A percentile compares a stretch with the other conserved stretches of the same genome.
Conservation (phyloP, 2,888 invertebrate genomes). For the Mesoligia furuncula region DNA sequence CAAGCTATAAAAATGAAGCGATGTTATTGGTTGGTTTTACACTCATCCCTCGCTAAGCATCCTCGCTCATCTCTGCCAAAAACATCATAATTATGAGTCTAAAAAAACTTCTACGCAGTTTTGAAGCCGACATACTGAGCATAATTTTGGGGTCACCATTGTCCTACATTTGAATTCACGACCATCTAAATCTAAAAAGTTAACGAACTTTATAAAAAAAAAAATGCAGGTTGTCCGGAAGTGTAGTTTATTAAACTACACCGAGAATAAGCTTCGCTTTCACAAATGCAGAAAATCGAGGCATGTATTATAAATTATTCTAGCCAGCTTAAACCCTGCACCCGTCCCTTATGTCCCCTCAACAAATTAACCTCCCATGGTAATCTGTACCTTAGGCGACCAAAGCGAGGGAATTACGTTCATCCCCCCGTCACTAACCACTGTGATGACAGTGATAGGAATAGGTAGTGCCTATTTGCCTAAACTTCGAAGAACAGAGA, state of each 20-base stretch:
- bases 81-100: neutral
- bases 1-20: too few relatives aligned
- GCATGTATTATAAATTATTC: slow-evolving; percentile 8
- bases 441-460: slow-evolving; percentile 49
- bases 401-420: slow-evolving; percentile 29
- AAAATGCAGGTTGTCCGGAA: neutral
- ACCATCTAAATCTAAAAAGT: neutral
- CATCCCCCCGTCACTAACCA: slow-evolving; percentile 52
- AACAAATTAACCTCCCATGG: slow-evolving; percentile 39
- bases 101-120: neutral
- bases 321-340: neutral
- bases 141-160: neutral
- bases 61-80: too few relatives aligned
- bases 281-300: neutral
- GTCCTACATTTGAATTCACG: neutral
- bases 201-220: neutral
- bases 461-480: too few relatives aligned
- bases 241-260: neutral
- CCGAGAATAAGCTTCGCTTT: neutral
- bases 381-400: slow-evolving; percentile 36
- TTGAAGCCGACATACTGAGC: neutral
- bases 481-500: too few relatives aligned
- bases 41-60: too few relatives aligned
- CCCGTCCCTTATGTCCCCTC: neutral
- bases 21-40: too few relatives aligned